A percentile compares a stretch with the other conserved stretches of the same genome.
Evolutionary conservation across 2,797 vertebrate genomes (phyloP).

Genomic region (Pseudomugil gertrudae): DNA sequence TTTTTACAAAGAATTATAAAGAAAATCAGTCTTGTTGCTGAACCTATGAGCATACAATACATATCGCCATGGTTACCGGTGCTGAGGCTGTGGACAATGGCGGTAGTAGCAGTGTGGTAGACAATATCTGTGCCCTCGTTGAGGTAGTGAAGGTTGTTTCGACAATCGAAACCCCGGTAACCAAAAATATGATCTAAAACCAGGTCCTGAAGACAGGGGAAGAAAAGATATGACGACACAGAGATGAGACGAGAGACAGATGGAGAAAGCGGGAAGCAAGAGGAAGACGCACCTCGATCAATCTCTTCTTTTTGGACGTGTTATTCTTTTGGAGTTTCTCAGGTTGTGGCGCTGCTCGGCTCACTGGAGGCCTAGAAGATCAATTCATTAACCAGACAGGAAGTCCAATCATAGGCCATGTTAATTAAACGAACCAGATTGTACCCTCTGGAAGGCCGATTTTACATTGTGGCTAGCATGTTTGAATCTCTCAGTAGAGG

Average conservation of each 20-base stretch:
- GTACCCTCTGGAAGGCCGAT: too few species aligned
- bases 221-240: background rate
- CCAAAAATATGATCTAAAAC: conserved; percentile 94
- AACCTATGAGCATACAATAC: background rate
- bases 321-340: conserved; percentile 97
- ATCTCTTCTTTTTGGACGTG: conserved; percentile 91
- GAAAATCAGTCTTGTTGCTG: background rate
- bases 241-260: too few species aligned
- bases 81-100: conserved; percentile 91
- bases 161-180: conserved; percentile 93
- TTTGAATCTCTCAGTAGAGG: too few species aligned
- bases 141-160: conserved; percentile 98
- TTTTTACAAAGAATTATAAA: too few species aligned
- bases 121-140: conserved; percentile 94
- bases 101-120: conserved; percentile 92
- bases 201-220: conserved; percentile 82
- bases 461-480: too few species aligned
- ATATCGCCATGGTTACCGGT: conserved; percentile 78
- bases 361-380: conserved; percentile 88
- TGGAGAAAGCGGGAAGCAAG: background rate
- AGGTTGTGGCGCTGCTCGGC: conserved; percentile 92
- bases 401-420: background rate
- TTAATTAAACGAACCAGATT: too few species aligned
- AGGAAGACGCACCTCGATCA: conserved; percentile 71
- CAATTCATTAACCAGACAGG: background rate